Conservation (phyloP, 37 sponge, comb jelly and placozoan species). For the Ianthella basta region DNA sequence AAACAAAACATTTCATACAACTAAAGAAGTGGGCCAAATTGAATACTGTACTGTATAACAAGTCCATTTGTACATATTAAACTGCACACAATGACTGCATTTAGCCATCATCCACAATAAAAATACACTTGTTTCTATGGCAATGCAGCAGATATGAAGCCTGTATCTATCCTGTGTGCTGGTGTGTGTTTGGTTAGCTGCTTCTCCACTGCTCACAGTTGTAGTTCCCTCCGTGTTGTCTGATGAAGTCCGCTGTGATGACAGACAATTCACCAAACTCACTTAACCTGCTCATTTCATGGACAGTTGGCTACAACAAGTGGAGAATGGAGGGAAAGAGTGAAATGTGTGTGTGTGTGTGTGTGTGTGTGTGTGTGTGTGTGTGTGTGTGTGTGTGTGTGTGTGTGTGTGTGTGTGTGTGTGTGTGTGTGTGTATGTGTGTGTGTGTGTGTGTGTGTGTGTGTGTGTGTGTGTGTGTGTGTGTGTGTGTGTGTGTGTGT, state of each 20-base stretch:
- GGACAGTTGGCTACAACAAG: constrained; percentile 64
- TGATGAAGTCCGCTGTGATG: constrained; percentile 79
- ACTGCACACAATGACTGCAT: no score
- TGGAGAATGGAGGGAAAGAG: not conserved
- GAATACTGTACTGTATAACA: no score
- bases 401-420: no score
- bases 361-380: constrained; percentile 26
- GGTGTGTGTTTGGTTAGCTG: not conserved
- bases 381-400: no score
- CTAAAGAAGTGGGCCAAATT: no score
- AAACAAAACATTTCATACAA: no score
- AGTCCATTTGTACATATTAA: no score
- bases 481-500: constrained; percentile 27
- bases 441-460: constrained; percentile 19
- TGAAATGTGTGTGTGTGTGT: not conserved
- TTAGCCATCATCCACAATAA: no score
- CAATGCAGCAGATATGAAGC: no score
- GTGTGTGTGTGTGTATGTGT: constrained; percentile 20
- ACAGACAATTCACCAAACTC: constrained; percentile 71
- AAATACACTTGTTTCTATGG: no score
- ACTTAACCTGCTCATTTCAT: constrained; percentile 30
- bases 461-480: not conserved
- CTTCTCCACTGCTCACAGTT: constrained; percentile 59
- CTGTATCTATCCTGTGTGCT: not conserved
- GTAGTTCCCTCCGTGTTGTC: constrained; percentile 84